A percentile compares a stretch with the other conserved stretches of the same genome.
Conservation (phyloP, 2,797 vertebrate species). For the Hydrophis major region DNA sequence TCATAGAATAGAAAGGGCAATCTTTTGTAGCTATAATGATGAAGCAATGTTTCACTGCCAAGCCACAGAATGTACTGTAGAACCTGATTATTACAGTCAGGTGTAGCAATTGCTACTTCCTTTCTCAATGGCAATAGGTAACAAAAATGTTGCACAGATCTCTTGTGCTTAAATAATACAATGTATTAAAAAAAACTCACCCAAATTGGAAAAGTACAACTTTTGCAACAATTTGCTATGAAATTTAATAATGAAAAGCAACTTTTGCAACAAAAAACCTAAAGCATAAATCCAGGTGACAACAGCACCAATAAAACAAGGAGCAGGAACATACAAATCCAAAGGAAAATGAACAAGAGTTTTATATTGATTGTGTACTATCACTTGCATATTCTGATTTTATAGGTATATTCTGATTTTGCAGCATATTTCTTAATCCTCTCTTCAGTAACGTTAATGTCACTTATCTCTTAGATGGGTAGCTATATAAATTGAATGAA, state of each 20-base stretch:
- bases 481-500: background rate
- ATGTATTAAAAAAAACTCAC: slow-evolving; percentile 20
- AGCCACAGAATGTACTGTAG: background rate
- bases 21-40: slow-evolving; percentile 14
- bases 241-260: slow-evolving; percentile 2
- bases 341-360: background rate
- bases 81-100: slow-evolving; percentile 33
- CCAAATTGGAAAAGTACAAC: slow-evolving; percentile 32
- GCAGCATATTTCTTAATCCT: background rate
- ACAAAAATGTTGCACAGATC: slow-evolving; percentile 13
- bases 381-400: background rate
- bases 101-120: slow-evolving; percentile 25
- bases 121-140: slow-evolving; percentile 7
- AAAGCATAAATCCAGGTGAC: background rate
- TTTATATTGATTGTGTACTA: background rate
- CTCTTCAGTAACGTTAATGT: background rate
- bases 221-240: slow-evolving; percentile 26
- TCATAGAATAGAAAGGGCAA: background rate
- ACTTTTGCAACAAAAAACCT: slow-evolving; percentile 11
- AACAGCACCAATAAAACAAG: background rate
- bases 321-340: background rate
- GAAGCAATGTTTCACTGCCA: slow-evolving; percentile 21
- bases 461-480: background rate
- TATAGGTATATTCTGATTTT: background rate
- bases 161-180: slow-evolving; percentile 10